phyloP scores from a whole-genome alignment of 1,140 invertebrate species.

The Drosophila tsacasi region DNA sequence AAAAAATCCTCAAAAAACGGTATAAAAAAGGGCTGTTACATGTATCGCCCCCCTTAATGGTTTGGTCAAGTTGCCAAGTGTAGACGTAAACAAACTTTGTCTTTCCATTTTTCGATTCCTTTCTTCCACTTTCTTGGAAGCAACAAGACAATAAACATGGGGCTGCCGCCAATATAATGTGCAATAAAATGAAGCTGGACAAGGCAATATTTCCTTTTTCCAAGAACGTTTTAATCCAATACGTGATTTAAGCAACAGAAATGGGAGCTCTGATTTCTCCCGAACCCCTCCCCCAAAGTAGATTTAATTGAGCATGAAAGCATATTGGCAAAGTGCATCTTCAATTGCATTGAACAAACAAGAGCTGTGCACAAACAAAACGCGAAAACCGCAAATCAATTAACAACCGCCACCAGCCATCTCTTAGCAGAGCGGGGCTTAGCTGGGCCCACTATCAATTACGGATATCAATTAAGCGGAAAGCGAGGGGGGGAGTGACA shows the following conservation, averaged over 20 bases:
- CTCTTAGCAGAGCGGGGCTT: background rate
- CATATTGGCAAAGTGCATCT: background rate
- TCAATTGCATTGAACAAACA: conserved; percentile 3
- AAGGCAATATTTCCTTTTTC: background rate
- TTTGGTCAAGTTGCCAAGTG: background rate
- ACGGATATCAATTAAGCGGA: conserved; percentile 29
- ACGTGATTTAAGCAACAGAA: background rate
- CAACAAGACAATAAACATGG: background rate
- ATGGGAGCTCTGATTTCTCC: background rate
- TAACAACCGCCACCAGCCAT: conserved; percentile 34
- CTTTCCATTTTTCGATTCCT: background rate
- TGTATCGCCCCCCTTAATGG: too few species aligned
- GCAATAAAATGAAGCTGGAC: too few species aligned
- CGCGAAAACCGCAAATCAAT: conserved; percentile 62
- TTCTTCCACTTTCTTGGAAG: background rate
- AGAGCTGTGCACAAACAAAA: conserved; percentile 24
- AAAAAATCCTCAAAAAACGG: too few species aligned
- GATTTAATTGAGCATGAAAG: conserved; percentile 5
- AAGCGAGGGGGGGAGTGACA: background rate
- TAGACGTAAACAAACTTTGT: background rate
- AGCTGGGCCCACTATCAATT: conserved; percentile 34
- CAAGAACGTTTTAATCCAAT: conserved; percentile 1
- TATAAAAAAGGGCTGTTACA: too few species aligned
- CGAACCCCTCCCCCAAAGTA: background rate
- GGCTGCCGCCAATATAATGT: background rate